Evolutionary conservation across 2,113 vertebrate genomes (phyloP).

Genomic region (Ceyx margarethae): DNA sequence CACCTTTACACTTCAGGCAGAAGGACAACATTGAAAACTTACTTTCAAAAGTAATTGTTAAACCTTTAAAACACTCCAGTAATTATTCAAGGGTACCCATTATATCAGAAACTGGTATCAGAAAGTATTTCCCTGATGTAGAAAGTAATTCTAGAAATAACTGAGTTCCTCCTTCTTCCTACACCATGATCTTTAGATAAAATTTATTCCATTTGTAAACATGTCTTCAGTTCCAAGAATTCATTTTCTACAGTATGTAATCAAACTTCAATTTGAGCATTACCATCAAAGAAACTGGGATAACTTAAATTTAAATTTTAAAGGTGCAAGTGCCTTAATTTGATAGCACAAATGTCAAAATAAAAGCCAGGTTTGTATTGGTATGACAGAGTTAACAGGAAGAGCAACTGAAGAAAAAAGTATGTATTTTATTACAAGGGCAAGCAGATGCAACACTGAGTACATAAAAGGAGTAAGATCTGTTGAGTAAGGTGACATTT

Average conservation of each 20-base stretch:
- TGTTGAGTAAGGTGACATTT: slow-evolving; percentile 52
- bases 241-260: not conserved
- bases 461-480: not conserved
- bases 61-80: not conserved
- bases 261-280: not conserved
- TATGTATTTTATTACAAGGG: not conserved
- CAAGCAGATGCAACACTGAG: not conserved
- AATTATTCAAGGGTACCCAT: not conserved
- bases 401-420: not conserved
- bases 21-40: not conserved
- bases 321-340: not conserved
- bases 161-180: not conserved
- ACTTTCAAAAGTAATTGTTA: not conserved
- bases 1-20: not conserved
- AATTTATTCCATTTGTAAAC: not conserved
- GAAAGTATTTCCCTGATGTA: not conserved
- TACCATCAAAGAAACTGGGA: not conserved
- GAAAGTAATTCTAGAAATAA: not conserved
- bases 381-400: not conserved
- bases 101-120: not conserved
- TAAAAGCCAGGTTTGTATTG: not conserved
- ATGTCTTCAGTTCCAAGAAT: not conserved
- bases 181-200: not conserved
- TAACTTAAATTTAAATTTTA: not conserved
- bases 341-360: not conserved